These are phyloP conservation scores for Disparrhopalites patrizii DNA, from an alignment of 2,888 invertebrate genomes.

Conservation along the genomic window DNA sequence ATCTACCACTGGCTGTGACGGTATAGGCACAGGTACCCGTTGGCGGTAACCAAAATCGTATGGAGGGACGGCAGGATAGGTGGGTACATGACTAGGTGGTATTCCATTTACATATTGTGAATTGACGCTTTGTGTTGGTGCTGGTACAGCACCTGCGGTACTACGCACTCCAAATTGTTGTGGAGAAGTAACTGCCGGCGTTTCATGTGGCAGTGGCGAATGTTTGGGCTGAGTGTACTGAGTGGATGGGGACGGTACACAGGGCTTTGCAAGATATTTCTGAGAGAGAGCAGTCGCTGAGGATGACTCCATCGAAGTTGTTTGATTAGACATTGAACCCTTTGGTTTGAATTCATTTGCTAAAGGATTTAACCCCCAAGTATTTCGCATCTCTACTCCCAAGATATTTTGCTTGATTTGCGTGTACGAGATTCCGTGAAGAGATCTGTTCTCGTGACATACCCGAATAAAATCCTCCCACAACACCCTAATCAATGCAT, in stretches of 20 bases:
- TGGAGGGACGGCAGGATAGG: not conserved
- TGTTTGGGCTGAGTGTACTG: conserved; percentile 1
- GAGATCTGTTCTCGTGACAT: conserved; percentile 65
- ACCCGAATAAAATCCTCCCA: conserved; percentile 75
- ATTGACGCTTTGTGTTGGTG: not conserved
- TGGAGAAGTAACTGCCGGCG: not conserved
- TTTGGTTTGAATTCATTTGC: conserved; percentile 53
- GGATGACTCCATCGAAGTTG: not conserved
- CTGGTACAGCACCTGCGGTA: not conserved
- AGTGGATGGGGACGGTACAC: not conserved
- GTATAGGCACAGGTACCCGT: not conserved
- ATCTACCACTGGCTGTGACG: not conserved
- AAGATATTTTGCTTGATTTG: conserved; percentile 65
- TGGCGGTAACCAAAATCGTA: not conserved
- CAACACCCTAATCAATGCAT: conserved; percentile 57
- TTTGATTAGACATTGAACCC: not conserved
- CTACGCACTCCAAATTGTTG: not conserved
- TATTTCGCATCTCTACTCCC: conserved; percentile 69
- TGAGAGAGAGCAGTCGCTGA: not conserved
- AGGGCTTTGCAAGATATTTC: not conserved
- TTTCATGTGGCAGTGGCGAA: conserved; percentile 7
- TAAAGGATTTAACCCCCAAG: conserved; percentile 73
- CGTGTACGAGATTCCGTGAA: conserved; percentile 69
- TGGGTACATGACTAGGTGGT: not conserved
- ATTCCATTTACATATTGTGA: conserved; percentile 1